Percentiles rank a stretch among this genome's conserved stretches.
phyloP scores from a whole-genome alignment of 2,888 invertebrate species.

The Lochmaea crataegi region DNA sequence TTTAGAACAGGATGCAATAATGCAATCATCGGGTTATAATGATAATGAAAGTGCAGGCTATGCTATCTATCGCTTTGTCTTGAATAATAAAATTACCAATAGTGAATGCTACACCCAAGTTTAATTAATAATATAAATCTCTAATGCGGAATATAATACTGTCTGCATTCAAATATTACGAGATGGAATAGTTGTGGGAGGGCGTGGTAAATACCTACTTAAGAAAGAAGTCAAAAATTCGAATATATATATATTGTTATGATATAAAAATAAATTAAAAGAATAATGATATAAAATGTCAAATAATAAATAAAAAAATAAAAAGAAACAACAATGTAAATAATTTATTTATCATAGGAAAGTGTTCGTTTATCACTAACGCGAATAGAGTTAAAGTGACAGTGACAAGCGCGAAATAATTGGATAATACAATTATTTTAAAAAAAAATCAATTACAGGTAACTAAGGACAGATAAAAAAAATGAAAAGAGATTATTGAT shows the following conservation, averaged over 20 bases:
- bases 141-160: slow-evolving; percentile 37
- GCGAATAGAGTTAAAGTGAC: no score
- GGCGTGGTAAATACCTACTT: slow-evolving; percentile 23
- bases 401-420: no score
- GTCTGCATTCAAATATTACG: slow-evolving; percentile 26
- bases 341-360: no score
- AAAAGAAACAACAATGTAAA: no score
- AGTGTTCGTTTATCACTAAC: no score
- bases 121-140: slow-evolving; percentile 49
- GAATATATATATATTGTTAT: neutral
- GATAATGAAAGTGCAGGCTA: slow-evolving; percentile 43
- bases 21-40: slow-evolving; percentile 37
- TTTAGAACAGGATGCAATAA: slow-evolving; percentile 37
- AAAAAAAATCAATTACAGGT: no score
- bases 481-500: no score
- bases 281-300: no score
- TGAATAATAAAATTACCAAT: slow-evolving; percentile 49
- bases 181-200: slow-evolving; percentile 21
- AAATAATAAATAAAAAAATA: no score
- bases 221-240: neutral
- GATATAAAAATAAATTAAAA: no score
- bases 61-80: slow-evolving; percentile 42
- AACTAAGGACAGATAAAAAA: no score
- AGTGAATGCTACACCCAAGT: slow-evolving; percentile 48
- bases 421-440: no score